phyloP scores from a whole-genome alignment of 2,888 invertebrate genomes.

The Cheilosia soror region DNA sequence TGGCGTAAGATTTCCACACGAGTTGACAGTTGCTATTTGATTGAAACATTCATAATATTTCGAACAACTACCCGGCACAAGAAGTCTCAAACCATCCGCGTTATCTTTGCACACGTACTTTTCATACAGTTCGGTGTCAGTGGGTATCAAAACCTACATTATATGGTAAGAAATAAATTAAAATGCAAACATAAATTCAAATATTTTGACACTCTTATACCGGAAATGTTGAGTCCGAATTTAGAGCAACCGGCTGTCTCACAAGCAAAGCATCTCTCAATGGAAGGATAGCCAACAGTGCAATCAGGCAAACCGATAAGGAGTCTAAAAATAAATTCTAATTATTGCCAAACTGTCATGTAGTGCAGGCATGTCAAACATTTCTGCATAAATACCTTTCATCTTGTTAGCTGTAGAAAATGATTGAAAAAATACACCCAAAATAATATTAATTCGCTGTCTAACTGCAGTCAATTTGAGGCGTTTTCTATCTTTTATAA shows the following conservation, averaged over 20 bases:
- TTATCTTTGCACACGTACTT: constrained; percentile 79
- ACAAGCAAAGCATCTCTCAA: not conserved
- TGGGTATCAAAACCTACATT: constrained; percentile 27
- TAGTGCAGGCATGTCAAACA: not conserved
- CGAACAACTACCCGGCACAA: constrained; percentile 81
- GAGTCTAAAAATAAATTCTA: not conserved
- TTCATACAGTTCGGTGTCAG: constrained; percentile 78
- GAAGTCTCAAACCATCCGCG: constrained; percentile 77
- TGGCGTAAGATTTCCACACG: constrained; percentile 73
- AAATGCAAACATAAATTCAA: not conserved
- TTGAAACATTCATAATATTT: constrained; percentile 79
- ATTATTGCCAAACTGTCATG: not conserved
- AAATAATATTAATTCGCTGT: not conserved
- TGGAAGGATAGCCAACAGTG: not conserved
- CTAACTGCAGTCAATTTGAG: not conserved
- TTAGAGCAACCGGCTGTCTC: not conserved
- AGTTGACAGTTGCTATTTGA: constrained; percentile 72
- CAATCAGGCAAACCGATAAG: constrained; percentile 5
- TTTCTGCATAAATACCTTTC: constrained; percentile 13
- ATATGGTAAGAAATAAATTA: not conserved
- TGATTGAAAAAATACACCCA: not conserved
- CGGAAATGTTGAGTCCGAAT: not conserved
- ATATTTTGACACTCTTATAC: not conserved
- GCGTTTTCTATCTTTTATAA: not conserved
- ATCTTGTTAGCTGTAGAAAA: constrained; percentile 12